Base-by-base conservation (phyloP, 2,888 invertebrate species). In the Pterostichus madidus region DNA sequence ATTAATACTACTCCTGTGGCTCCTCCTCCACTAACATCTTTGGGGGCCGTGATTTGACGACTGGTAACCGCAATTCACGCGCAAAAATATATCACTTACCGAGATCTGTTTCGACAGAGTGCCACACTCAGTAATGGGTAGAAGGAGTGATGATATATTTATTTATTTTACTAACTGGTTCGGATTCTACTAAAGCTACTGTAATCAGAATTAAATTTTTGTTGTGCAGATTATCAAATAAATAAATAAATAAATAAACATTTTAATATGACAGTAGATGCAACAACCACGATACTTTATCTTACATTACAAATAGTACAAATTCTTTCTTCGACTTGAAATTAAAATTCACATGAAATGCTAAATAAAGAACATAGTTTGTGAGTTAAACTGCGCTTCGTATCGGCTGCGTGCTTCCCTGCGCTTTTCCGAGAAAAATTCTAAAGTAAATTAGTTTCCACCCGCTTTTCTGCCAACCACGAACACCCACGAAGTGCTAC, bases 391-490 rank as follows among this genome's bases (percentile, higher is more conserved):
- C 3, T 39, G 5, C 39, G 39, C 39, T 39, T 8, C 39, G 39
- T 8, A 7, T 17, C 7, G 24, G 10, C 2, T 56, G 8, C 49
- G n/a, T 49, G 13, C 10, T 59, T 59, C 17, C 13, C 68, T 44
- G 68, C 17, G 11, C 15, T 39, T 15, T 15, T 35, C 39, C 8
- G 10, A 39, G 44, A 71, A 71, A 71, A 71, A 71, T 71, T 15
- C 68, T 71, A 17, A 71, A 71, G 68, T 71, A 71, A 71, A 71
- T 71, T 71, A 71, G 68, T 71, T 71, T 44, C 68, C 44, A 5
- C 44, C 2, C 39, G 15, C 44, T 1, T 39, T 71, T 10, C 15
- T 44, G 13, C n/a, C 15, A 7, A n/a, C 13, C 68, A 3, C 17
- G 56, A 8, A 56, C 56, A 13, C 56, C 56, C 17, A 56, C 56